Evolutionary conservation across 1,140 invertebrate genomes (phyloP), one percentile per base, ranked within the genome.

Genomic region (Sycophaga agraensis): DNA sequence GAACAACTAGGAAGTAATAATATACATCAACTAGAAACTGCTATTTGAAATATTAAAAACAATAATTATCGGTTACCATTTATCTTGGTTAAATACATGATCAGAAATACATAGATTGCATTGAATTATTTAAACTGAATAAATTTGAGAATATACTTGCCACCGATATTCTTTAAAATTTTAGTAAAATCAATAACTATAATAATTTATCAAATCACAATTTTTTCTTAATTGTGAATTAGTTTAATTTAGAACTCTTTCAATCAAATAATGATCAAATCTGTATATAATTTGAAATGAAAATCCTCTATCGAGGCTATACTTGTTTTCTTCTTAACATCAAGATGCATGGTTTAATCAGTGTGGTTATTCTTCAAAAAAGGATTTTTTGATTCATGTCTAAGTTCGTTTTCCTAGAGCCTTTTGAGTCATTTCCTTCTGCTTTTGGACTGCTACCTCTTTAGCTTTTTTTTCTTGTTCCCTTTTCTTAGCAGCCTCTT

Each of bases 401-500:
- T 76, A 78, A 21, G 69, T 56, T 31, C 73, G 73, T 65, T 86
- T 87, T 9, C 85, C 85, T 4, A 87, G 71, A 3, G 85, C 85
- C 69, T 85, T 86, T 57, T 84, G 81, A 28, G 79, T 82, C 39
- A 77, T 70, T 37, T 84, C 83, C 6, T 79, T 80, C 67, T 87
- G 86, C 11, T 78, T 82, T 63, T 82, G 77, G 39, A 76, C 71
- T 1, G 81, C 84, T 26, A 82, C 70, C 64, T 90, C 88, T 64
- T 85, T 85, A 76, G 89, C 84, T 80, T 89, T 89, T 68, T 89
- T 91, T 69, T 97, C 95, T 9, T 88, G 87, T 70, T 97, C 95
- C 46, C 93, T 84, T 73, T 91, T 88, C 70, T 91, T 91, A 4
- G 93, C 93, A 4, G 94, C 95, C 70, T 97, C 95, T 75, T 96